These are phyloP conservation scores for Sclerurus mexicanus DNA, from an alignment of 2,113 vertebrate species.

Conservation along the genomic window DNA sequence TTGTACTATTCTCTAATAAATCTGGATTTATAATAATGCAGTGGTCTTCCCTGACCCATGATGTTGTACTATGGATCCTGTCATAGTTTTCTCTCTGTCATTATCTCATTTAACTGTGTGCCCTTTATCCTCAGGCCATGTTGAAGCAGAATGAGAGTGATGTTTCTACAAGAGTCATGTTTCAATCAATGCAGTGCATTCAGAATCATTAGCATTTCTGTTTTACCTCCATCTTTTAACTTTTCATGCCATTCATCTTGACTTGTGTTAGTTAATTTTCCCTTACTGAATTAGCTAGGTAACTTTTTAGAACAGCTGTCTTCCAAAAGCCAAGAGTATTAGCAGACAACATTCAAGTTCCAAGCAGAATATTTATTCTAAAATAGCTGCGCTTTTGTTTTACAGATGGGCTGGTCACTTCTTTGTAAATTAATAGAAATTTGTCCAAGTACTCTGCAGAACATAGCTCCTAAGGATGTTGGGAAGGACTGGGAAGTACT, in stretches of 20 bases:
- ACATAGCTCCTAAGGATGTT: constrained; percentile 76
- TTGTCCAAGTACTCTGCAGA: constrained; percentile 83
- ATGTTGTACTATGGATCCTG: background rate
- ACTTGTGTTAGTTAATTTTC: background rate
- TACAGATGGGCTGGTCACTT: constrained; percentile 90
- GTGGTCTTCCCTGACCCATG: background rate
- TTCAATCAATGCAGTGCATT: too few species aligned
- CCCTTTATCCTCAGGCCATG: background rate
- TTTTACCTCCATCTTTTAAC: background rate
- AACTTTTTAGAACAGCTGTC: background rate
- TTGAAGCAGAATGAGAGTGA: background rate
- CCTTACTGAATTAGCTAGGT: background rate
- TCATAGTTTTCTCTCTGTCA: background rate
- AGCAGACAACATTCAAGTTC: background rate
- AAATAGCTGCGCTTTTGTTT: constrained; percentile 51
- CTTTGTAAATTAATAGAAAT: constrained; percentile 91
- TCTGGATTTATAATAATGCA: background rate
- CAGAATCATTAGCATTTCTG: background rate
- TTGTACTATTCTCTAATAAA: background rate
- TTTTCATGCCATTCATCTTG: background rate
- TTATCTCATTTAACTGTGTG: background rate
- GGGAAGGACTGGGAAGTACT: constrained; percentile 84
- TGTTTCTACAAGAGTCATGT: background rate
- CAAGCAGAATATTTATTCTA: background rate
- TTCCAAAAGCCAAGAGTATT: background rate